These are phyloP conservation scores for Archegozetes longisetosus DNA, from an alignment of 1,140 invertebrate genomes.

Conservation along the genomic window DNA sequence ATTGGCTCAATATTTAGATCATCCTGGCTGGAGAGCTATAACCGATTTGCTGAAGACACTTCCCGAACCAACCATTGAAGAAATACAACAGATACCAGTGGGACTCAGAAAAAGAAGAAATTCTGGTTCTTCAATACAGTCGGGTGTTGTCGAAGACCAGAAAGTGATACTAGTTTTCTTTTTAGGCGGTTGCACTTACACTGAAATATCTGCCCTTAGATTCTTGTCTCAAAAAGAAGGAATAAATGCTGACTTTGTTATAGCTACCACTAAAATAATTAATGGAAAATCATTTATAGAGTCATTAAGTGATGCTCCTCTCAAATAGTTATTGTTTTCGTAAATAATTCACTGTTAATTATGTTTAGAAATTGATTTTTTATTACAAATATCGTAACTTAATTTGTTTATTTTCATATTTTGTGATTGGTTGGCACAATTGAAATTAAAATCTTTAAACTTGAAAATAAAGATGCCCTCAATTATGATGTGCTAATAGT, in stretches of 20 bases:
- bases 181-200: conserved; percentile 87
- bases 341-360: too few species aligned
- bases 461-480: too few species aligned
- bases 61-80: conserved; percentile 42
- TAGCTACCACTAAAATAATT: conserved; percentile 81
- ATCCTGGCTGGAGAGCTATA: conserved; percentile 60
- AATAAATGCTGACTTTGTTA: conserved; percentile 75
- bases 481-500: too few species aligned
- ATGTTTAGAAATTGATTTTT: too few species aligned
- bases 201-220: conserved; percentile 78
- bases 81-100: conserved; percentile 34
- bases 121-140: conserved; percentile 10
- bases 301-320: conserved; percentile 56
- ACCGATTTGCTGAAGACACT: conserved; percentile 44
- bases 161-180: conserved; percentile 79
- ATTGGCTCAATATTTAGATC: conserved; percentile 64
- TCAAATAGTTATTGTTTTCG: too few species aligned
- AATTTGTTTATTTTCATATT: too few species aligned
- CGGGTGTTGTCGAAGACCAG: conserved; percentile 26
- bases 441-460: too few species aligned
- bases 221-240: conserved; percentile 85
- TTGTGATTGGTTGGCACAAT: too few species aligned
- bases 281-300: conserved; percentile 73
- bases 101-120: conserved; percentile 24
- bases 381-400: too few species aligned